Conservation (phyloP, 2,113 vertebrate species). For the Macrotis lagotis region DNA sequence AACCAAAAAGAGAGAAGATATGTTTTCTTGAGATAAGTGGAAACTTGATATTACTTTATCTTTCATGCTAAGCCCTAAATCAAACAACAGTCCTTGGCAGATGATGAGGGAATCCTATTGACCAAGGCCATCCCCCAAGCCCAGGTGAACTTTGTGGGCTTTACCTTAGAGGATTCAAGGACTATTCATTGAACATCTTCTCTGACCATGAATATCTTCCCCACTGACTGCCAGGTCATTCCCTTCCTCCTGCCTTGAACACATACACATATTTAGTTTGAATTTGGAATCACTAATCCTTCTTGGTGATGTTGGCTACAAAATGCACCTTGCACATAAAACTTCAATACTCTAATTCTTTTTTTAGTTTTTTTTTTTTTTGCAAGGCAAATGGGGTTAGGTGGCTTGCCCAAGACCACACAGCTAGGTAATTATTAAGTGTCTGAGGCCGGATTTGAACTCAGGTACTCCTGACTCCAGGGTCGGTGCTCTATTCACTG, state of each 20-base stretch:
- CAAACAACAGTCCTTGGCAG: neutral
- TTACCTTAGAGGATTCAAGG: neutral
- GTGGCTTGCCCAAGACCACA: too few species aligned
- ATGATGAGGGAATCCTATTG: neutral
- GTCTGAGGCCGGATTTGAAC: too few species aligned
- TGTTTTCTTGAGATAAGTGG: neutral
- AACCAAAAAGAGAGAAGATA: neutral
- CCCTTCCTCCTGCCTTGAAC: neutral
- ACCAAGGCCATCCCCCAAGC: neutral
- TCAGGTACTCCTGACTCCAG: too few species aligned
- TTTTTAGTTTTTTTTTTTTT: too few species aligned
- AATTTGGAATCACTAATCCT: neutral
- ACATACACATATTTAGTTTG: neutral
- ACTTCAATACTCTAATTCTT: neutral
- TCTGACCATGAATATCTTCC: neutral
- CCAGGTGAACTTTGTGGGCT: neutral
- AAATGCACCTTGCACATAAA: neutral
- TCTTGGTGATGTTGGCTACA: neutral
- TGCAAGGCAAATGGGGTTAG: too few species aligned
- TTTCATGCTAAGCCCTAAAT: neutral
- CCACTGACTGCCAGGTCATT: neutral
- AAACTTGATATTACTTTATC: neutral
- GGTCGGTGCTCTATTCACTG: too few species aligned
- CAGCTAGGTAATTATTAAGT: too few species aligned
- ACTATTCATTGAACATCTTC: neutral